Conservation (phyloP, 2,797 vertebrate species). For the Orientallactaga sibirica region DNA sequence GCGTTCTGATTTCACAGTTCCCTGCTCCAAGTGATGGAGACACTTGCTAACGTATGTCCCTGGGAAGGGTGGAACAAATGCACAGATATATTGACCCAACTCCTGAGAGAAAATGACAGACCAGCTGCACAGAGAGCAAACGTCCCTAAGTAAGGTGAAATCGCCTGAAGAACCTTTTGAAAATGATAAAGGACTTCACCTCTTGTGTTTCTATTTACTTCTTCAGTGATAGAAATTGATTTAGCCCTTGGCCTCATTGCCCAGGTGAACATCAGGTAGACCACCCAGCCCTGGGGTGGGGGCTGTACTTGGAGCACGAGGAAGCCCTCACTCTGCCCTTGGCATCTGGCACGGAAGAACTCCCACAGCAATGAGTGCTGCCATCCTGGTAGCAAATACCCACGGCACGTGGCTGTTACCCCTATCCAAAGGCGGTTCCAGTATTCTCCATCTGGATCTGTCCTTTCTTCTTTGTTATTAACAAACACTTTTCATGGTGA, state of each 20-base stretch:
- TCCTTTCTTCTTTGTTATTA: slow-evolving; percentile 9
- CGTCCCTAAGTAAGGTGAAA: background rate
- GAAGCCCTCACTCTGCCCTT: background rate
- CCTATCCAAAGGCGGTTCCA: background rate
- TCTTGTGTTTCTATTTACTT: background rate
- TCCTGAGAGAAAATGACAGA: background rate
- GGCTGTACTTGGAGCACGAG: accelerated
- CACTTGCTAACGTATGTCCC: background rate
- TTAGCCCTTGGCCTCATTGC: background rate
- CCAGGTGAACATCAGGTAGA: too few species aligned
- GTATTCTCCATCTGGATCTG: background rate
- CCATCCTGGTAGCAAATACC: background rate
- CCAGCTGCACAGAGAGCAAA: background rate
- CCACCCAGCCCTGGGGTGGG: background rate
- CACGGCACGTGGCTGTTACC: background rate
- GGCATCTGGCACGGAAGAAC: background rate
- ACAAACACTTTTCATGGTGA: background rate
- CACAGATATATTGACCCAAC: background rate
- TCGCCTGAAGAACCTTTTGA: background rate
- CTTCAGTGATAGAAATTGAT: background rate
- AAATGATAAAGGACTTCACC: background rate
- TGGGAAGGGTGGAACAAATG: background rate
- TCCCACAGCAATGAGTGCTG: background rate
- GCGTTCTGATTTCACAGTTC: background rate
- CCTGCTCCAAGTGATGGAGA: background rate